Conservation (phyloP, 2,888 invertebrate genomes). For the Perdita meconis region DNA sequence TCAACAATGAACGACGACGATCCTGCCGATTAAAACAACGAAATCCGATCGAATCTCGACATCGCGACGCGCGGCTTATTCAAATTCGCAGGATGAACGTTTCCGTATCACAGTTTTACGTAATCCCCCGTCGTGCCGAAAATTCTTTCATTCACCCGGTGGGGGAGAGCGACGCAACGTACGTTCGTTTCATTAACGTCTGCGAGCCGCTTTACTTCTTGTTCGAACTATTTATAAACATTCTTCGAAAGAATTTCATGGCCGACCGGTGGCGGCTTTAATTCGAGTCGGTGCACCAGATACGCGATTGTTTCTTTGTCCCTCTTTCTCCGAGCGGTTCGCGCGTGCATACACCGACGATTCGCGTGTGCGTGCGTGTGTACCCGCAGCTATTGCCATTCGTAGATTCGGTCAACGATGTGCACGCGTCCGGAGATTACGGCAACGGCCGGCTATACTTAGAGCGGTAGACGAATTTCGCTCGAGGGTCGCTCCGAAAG, state of each 20-base stretch:
- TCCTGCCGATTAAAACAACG: no score
- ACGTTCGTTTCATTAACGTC: constrained; percentile 43
- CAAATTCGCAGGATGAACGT: constrained; percentile 29
- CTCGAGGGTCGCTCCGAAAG: constrained; percentile 73
- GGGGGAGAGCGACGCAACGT: neutral
- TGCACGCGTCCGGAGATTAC: constrained; percentile 66
- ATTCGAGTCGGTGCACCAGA: constrained; percentile 50
- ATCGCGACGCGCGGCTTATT: neutral
- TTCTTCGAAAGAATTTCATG: constrained; percentile 57
- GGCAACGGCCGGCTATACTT: constrained; percentile 73
- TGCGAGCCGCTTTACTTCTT: constrained; percentile 41
- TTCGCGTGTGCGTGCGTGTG: no score
- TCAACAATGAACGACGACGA: no score
- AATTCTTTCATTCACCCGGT: constrained; percentile 19
- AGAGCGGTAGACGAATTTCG: constrained; percentile 75
- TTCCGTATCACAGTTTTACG: constrained; percentile 35
- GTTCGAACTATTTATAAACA: constrained; percentile 47
- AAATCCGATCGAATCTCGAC: neutral
- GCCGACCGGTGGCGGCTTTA: constrained; percentile 48
- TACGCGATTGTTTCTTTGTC: constrained; percentile 42
- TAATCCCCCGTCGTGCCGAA: constrained; percentile 20
- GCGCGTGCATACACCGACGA: neutral
- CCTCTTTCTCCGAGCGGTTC: constrained; percentile 23
- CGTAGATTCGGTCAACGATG: constrained; percentile 57
- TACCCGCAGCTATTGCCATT: constrained; percentile 50